These are phyloP conservation scores for Thysanoteuthis rhombus DNA, from an alignment of 2,888 invertebrate species.

Conservation along the genomic window DNA sequence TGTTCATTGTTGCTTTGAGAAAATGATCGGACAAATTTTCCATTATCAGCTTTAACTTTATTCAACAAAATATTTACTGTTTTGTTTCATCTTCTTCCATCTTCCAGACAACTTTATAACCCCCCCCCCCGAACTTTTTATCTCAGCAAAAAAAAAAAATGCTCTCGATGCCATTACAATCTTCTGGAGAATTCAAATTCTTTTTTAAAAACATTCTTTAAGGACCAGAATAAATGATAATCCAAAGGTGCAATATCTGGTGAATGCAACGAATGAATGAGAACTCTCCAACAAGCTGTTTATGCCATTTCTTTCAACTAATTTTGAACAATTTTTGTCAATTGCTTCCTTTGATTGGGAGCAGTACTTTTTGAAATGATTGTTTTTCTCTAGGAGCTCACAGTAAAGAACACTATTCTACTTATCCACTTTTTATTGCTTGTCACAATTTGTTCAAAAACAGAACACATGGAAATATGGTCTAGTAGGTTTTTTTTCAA, in stretches of 20 bases:
- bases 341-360: not conserved
- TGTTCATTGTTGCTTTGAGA: not conserved
- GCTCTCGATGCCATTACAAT: not conserved
- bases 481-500: too few relatives aligned
- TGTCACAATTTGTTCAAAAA: too few relatives aligned
- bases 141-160: not conserved
- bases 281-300: not conserved
- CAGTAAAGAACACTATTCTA: not conserved
- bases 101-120: not conserved
- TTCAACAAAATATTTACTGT: not conserved
- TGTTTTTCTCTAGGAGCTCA: not conserved
- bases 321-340: not conserved
- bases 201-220: not conserved
- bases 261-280: not conserved
- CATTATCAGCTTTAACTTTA: too few relatives aligned
- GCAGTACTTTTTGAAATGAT: not conserved
- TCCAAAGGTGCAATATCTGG: not conserved
- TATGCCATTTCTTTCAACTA: not conserved
- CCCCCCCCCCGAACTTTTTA: not conserved
- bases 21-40: not conserved
- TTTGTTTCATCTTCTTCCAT: not conserved
- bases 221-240: not conserved
- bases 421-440: too few relatives aligned
- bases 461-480: too few relatives aligned
- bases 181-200: not conserved